Base-by-base conservation (phyloP, 2,113 vertebrate species). In the Tylochromis polylepis region DNA sequence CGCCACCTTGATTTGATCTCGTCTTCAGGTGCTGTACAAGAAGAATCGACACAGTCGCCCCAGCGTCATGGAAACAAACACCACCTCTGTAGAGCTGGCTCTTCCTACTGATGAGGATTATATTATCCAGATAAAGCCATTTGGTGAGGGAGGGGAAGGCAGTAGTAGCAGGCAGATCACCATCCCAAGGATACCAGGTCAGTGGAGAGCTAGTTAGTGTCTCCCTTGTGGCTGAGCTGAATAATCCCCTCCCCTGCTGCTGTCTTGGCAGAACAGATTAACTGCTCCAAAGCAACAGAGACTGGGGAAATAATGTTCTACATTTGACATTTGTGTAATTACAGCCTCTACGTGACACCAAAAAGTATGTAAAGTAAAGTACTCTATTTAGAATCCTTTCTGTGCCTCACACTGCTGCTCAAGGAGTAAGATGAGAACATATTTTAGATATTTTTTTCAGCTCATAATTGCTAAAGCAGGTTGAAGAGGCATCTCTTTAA, bases 81-180 rank as follows among this genome's bases (percentile, higher is more conserved):
- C 96, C 72, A 99, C 98, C 22, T 99, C 97, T 0, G 98, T 99
- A 91, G 98, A 99, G 95, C 97, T 99, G 5, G 97, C 98, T 0
- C 90, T 99, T 86, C 98, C 99, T 3, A 96, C 97, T 2, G 96
- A 99, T 2, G 97, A 99, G 94, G 99, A 99, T 90, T 99, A 99
- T 62, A 97, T 99, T 89, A 96, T 99, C 51, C 97, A 99, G 95
- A 99, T 99, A 83, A 97, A 97, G 85, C 98, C 99, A 1, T 97
- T 99, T 89, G 99, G 99, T 4, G 99, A 99, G 15, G 99, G 99
- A 51, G 99, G 99, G 0, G 99, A 99, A 2, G 99, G 99, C 84
- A 98, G 97, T 95, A 98, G 98, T 93, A 99, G 98, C 38, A 95
- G 97, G 82, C 98, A 98, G 82, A 99, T 99, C 96, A 98, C 97